These are phyloP conservation scores for Sphinx pinastri DNA, from an alignment of 2,888 invertebrate species.

Conservation along the genomic window DNA sequence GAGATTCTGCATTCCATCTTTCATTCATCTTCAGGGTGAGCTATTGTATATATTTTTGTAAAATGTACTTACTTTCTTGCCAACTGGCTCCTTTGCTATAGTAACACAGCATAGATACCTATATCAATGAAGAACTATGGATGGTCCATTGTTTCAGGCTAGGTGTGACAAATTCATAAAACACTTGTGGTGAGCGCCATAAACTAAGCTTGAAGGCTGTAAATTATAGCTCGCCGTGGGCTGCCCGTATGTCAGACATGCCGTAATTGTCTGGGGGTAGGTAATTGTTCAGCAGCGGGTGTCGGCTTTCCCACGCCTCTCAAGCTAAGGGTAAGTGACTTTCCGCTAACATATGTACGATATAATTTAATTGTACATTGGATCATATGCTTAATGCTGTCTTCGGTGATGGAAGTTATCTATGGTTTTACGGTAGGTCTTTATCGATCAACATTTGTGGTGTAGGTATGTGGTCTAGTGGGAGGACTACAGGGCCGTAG, in stretches of 20 bases:
- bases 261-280: constrained; percentile 30
- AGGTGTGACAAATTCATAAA: background rate
- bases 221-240: constrained; percentile 1
- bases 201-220: background rate
- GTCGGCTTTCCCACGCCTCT: constrained; percentile 48
- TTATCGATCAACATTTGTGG: too few species aligned
- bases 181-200: background rate
- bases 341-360: constrained; percentile 24
- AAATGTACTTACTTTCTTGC: too few species aligned
- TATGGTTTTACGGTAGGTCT: too few species aligned
- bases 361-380: background rate
- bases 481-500: too few species aligned
- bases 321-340: constrained; percentile 37
- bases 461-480: too few species aligned
- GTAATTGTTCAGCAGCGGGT: constrained; percentile 39
- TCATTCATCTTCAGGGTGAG: too few species aligned
- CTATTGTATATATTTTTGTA: too few species aligned
- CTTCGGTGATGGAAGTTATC: background rate
- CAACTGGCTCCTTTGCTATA: too few species aligned
- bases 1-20: too few species aligned
- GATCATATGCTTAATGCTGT: background rate
- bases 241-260: background rate
- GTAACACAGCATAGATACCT: too few species aligned
- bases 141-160: background rate
- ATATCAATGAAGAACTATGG: too few species aligned